Evolutionary conservation across 2,113 vertebrate genomes (phyloP), one percentile per base, ranked within the genome.

Genomic region (Lynx canadensis): DNA sequence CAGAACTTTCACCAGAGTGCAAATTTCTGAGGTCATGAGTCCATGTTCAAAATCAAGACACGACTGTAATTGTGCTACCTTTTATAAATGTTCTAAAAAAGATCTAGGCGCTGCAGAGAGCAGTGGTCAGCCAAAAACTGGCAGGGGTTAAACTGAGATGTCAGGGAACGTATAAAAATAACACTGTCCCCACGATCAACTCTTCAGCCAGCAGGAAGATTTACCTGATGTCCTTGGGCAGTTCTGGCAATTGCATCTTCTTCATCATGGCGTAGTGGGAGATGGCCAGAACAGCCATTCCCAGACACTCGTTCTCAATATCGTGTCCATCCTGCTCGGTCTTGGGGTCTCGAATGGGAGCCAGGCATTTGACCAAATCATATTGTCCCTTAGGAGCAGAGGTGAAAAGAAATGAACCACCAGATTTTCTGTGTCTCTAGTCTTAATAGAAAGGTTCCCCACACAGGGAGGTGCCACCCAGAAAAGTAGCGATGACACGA

Each of bases 211-310:
- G 55, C n/a, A 31, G 27, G 65, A 87, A 78, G 85, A 27, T 79
- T 96, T 52, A 99, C 99, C 99, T 99, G 98, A 99, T 99, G 69
- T 99, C 99, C 97, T 99, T 98, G 83, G 99, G 98, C 13, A 99
- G 98, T 63, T 99, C 99, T 0, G 99, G 97, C 89, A 99, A 96
- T 27, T 99, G 98, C 69, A 99, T 68, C 0, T 99, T 98, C n/a
- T 94, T 98, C 33, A 97, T 98, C 98, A 99, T 99, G 91, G 99
- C 98, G 1, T 99, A 98, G 96, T 99, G 99, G 18, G 99, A 99
- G 97, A 99, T 99, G 3, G 99, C 99, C 84, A 99, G 98, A 50
- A 99, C 99, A 2, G 99, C 99, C 99, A 99, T 99, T 0, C 99
- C 99, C 98, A 99, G 98, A 16, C 99, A 99, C 88, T 99, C 99